Base-by-base conservation (phyloP, 2,113 vertebrate species). In the Urocynchramus pylzowi region DNA sequence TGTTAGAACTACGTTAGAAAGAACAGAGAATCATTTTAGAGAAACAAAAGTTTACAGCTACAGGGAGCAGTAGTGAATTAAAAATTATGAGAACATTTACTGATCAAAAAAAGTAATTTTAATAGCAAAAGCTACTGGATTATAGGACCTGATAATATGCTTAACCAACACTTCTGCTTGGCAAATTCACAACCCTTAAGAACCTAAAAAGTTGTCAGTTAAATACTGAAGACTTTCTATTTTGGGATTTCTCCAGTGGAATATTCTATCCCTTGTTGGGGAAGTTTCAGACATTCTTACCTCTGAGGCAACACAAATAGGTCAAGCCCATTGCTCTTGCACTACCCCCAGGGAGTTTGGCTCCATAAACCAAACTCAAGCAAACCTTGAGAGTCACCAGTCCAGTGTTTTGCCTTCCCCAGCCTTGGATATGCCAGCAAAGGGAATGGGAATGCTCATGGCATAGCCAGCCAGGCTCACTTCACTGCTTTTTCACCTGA, bases 381-480 rank as follows among this genome's bases (percentile, higher is more conserved):
- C 49, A 49, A 61, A 35, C 4, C 45, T 4, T 30, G 5, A 33
- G 47, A 22, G 13, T 30, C 20, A 59, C 11, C 1, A 1, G 16
- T 8, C 1, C 42, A 50, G 18, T 6, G 59, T 26, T 64, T 50
- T 18, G 28, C 9, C 14, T 27, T 56, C 21, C 18, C 19, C 16
- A 15, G 42, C 26, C 41, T 76, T 22, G 37, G 54, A 44, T 13
- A 20, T 76, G 24, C 13, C 37, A 65, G 20, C 17, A 50, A 52
- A 64, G 13, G 28, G 11, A 87, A 49, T 0, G 0, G 24, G 9
- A 44, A 35, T 39, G 27, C 26, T 68, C 39, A 1, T 11, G 24
- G 10, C 41, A 42, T 1, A 19, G 24, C 12, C 64, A 77, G 45
- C 28, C 35, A 24, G 26, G 30, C 24, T 80, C 42, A 39, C 41